Conservation (phyloP, 2,797 vertebrate genomes). For the Mormyrops boulengeri region DNA sequence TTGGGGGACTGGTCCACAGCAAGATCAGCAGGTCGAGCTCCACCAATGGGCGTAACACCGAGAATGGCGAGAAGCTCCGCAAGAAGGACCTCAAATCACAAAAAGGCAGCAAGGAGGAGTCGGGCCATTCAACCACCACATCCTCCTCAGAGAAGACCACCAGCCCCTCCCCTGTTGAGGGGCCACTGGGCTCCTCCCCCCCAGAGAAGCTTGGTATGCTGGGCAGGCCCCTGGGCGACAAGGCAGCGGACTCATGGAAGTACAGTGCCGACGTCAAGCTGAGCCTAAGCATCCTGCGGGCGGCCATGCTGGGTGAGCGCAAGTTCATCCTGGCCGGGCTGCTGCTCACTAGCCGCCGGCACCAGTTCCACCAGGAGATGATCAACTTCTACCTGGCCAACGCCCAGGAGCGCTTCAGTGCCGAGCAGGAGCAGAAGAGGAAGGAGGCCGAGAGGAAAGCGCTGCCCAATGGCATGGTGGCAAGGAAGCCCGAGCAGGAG, state of each 20-base stretch:
- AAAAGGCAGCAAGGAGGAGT: slow-evolving; percentile 86
- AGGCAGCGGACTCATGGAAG: slow-evolving; percentile 81
- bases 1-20: slow-evolving; percentile 91
- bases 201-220: slow-evolving; percentile 57
- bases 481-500: slow-evolving; percentile 69
- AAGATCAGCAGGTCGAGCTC: slow-evolving; percentile 88
- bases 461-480: slow-evolving; percentile 43
- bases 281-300: slow-evolving; percentile 94
- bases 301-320: slow-evolving; percentile 97
- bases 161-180: slow-evolving; percentile 87
- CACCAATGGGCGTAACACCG: slow-evolving; percentile 64
- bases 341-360: slow-evolving; percentile 91
- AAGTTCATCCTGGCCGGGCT: slow-evolving; percentile 98
- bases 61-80: slow-evolving; percentile 47
- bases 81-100: slow-evolving; percentile 74
- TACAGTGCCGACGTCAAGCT: slow-evolving; percentile 98
- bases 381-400: slow-evolving; percentile 93
- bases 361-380: slow-evolving; percentile 99
- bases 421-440: slow-evolving; percentile 91
- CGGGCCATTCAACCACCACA: slow-evolving; percentile 69
- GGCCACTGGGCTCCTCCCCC: slow-evolving; percentile 70
- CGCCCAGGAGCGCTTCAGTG: slow-evolving; percentile 94
- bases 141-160: slow-evolving; percentile 89
- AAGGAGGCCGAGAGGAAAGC: slow-evolving; percentile 66
- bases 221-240: slow-evolving; percentile 54